Evolutionary conservation across 2,113 vertebrate species (phyloP).

Genomic region (Scopus umbretta): DNA sequence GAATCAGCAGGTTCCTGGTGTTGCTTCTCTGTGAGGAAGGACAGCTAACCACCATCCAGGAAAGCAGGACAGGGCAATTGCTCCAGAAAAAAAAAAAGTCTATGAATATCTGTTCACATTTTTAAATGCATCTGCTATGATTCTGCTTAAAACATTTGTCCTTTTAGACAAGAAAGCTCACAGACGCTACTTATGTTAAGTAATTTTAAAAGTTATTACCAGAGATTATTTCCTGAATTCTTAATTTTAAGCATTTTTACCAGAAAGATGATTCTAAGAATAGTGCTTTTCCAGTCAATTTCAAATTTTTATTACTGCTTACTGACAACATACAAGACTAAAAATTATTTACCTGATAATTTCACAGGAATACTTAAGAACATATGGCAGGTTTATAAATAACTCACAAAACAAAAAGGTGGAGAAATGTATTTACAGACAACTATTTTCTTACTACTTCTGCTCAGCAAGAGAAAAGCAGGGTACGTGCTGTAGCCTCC

Average conservation of each 20-base stretch:
- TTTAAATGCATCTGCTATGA: background rate
- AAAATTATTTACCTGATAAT: background rate
- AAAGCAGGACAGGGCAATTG: background rate
- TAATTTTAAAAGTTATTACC: background rate
- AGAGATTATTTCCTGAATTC: background rate
- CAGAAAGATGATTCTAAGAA: background rate
- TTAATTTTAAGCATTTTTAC: background rate
- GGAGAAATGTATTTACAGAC: background rate
- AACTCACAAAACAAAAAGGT: background rate
- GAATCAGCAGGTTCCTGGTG: background rate
- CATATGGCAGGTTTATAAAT: background rate
- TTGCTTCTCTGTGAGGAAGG: background rate
- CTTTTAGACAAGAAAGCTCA: background rate
- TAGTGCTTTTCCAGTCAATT: background rate
- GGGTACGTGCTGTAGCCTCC: background rate
- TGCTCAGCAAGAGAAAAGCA: background rate
- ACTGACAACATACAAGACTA: background rate
- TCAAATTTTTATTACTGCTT: background rate
- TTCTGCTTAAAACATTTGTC: background rate
- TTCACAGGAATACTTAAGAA: background rate
- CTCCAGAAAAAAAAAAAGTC: background rate
- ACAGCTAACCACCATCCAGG: background rate
- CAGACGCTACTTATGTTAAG: background rate
- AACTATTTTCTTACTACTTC: background rate
- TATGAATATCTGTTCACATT: background rate